Evolutionary conservation across 1,140 invertebrate species (phyloP), one percentile per base, ranked within the genome.

Genomic region (Lordiphosa mommai): DNA sequence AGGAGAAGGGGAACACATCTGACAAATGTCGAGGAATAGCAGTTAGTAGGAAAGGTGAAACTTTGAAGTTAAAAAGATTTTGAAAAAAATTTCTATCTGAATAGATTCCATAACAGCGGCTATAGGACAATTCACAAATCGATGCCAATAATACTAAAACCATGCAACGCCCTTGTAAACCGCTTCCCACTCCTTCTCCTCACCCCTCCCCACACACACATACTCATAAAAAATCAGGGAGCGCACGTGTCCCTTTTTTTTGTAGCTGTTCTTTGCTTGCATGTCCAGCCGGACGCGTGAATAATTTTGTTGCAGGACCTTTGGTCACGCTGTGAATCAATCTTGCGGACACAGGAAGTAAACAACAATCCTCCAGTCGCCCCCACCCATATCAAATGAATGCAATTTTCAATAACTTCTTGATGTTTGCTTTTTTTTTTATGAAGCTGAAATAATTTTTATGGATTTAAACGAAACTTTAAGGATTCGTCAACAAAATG

Each of bases 311-410:
- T 72, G 71, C 76, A 71, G 67, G 76, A 82, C 76, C 76, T 82
- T 82, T 82, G 80, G 82, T 82, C 80, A 86, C 60, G 80, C 80
- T 86, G 82, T 86, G 80, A 86, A 86, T 86, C 80, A 86, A 86
- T 86, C 80, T 86, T 86, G 74, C 63, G 68, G 74, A 50, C 50
- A 70, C 60, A 70, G 74, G 65, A 82, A 61, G 70, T 71, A 61
- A 70, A 82, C 65, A 74, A 51, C 46, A 14, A 38, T 37, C 55
- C 14, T 30, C 16, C 10, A 33, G 13, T 34, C 32, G 14, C 46
- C 47, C 47, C 47, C 14, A 4, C 34, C 43, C 7, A 33, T 27
- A 51, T 34, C 40, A 16, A 65, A 66, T 58, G 64, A 58, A 61
- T 79, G 61, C 61, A 70, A 66, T 70, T 74, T 82, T 61, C 46